A percentile compares a stretch with the other conserved stretches of the same genome.
Conservation (phyloP, 2,797 vertebrate genomes). For the Anolis apletophallus region DNA sequence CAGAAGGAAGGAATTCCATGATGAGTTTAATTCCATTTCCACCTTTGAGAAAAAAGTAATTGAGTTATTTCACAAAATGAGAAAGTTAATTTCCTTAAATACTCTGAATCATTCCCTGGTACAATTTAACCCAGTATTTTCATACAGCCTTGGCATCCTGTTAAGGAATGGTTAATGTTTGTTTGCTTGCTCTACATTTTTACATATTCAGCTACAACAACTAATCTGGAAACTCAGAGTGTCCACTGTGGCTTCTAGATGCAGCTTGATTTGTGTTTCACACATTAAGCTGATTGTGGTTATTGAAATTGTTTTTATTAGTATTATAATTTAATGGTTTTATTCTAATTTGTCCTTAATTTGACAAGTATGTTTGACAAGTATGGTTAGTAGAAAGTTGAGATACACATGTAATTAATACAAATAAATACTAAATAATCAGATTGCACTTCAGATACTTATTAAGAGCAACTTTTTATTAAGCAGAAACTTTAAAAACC, state of each 20-base stretch:
- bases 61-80: neutral
- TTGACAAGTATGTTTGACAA: too few relatives aligned
- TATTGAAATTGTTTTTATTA: too few relatives aligned
- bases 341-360: too few relatives aligned
- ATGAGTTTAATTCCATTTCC: conserved; percentile 94
- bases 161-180: neutral
- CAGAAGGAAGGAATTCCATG: conserved; percentile 97
- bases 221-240: too few relatives aligned
- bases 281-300: neutral
- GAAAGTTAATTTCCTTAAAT: neutral
- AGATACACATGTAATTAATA: too few relatives aligned
- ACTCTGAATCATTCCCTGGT: neutral
- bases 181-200: neutral
- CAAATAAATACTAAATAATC: too few relatives aligned
- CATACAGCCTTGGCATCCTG: neutral
- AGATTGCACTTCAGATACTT: too few relatives aligned
- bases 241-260: neutral
- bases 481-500: neutral
- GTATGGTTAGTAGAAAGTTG: too few relatives aligned
- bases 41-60: conserved; percentile 75
- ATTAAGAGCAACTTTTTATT: too few relatives aligned
- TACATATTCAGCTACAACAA: neutral
- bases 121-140: neutral
- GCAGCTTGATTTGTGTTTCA: neutral
- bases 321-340: too few relatives aligned